Conservation (phyloP, 2,113 vertebrate genomes). For the Hippocampus guttulatus region DNA sequence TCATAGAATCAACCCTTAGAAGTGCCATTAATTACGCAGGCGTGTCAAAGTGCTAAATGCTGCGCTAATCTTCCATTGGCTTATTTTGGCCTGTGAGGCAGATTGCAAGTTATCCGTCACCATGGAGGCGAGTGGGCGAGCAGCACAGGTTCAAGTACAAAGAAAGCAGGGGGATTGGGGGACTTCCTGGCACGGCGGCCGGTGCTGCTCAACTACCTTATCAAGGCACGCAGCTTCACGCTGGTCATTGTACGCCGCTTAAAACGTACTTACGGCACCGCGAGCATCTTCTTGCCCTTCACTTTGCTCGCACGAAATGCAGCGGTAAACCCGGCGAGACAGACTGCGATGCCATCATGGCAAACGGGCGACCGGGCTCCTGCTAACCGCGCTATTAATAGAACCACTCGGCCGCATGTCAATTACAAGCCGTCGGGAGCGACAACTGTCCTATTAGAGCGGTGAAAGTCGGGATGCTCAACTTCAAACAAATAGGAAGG, state of each 20-base stretch:
- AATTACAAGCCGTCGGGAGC: not conserved
- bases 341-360: conserved; percentile 10
- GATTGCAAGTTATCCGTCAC: conserved; percentile 42
- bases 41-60: conserved; percentile 26
- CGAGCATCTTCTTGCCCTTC: conserved; percentile 9
- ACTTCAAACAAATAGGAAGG: too few relatives aligned
- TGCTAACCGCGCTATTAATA: not conserved
- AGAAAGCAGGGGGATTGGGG: not conserved
- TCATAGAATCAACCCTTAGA: conserved; percentile 19
- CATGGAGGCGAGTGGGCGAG: conserved; percentile 21
- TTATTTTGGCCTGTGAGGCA: conserved; percentile 26
- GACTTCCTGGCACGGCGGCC: conserved; percentile 2
- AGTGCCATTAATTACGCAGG: conserved; percentile 31
- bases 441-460: not conserved
- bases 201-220: conserved; percentile 37
- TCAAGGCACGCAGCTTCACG: conserved; percentile 32
- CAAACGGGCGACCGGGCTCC: not conserved
- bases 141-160: conserved; percentile 24
- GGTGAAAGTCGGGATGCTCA: not conserved
- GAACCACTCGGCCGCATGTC: not conserved
- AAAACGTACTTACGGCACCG: conserved; percentile 27
- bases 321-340: not conserved
- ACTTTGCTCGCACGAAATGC: not conserved
- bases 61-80: conserved; percentile 34
- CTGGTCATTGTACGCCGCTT: conserved; percentile 16